phyloP scores from a whole-genome alignment of 2,113 vertebrate genomes.

The Orthonyx spaldingii region DNA sequence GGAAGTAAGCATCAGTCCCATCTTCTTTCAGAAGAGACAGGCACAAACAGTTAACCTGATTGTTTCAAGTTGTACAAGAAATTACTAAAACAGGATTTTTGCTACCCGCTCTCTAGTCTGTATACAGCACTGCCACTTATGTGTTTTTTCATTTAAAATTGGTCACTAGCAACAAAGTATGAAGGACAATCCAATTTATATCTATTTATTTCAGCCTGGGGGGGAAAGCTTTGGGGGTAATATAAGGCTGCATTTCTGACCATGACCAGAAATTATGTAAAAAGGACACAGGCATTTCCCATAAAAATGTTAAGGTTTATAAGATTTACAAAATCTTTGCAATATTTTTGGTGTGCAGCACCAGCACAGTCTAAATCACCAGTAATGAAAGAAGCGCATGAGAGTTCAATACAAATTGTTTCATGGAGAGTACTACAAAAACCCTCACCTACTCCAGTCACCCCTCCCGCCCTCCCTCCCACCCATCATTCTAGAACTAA shows the following conservation, averaged over 20 bases:
- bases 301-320: constrained; percentile 48
- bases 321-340: constrained; percentile 52
- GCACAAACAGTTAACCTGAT: neutral
- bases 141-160: neutral
- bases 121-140: neutral
- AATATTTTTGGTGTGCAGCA: constrained; percentile 48
- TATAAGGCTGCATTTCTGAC: neutral
- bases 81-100: neutral
- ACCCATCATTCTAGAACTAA: constrained; percentile 16
- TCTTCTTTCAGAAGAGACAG: neutral
- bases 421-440: constrained; percentile 17
- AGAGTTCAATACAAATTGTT: constrained; percentile 17
- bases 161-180: neutral
- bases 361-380: constrained; percentile 10
- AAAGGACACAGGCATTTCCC: neutral
- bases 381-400: constrained; percentile 2
- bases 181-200: neutral
- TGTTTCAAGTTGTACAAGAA: neutral
- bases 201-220: neutral
- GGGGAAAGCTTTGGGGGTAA: neutral
- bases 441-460: neutral
- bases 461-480: neutral
- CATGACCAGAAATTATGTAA: neutral
- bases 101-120: neutral
- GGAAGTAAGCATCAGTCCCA: neutral